Conservation (phyloP, 1,140 invertebrate species). For the Neotoxoptera formosana region DNA sequence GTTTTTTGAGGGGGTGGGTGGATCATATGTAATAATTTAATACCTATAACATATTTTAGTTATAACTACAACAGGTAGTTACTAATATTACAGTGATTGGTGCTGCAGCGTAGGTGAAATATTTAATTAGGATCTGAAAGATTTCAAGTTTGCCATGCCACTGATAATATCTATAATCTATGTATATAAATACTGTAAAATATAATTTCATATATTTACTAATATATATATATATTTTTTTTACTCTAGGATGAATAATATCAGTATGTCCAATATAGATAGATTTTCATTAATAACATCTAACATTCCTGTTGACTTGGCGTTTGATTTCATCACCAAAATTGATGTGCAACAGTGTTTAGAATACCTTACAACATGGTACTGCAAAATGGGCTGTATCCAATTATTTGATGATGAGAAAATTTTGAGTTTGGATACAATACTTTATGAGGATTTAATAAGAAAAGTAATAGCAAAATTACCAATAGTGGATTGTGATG, state of each 20-base stretch:
- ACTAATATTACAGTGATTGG: no score
- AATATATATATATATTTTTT: neutral
- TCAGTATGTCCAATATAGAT: neutral
- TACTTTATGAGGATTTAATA: neutral
- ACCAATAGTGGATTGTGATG: slow-evolving; percentile 2
- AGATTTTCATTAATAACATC: neutral
- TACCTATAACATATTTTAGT: no score
- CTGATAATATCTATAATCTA: no score
- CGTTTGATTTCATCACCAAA: slow-evolving; percentile 11
- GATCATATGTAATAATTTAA: no score
- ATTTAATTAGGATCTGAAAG: no score
- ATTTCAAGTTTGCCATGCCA: no score
- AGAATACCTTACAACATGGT: slow-evolving; percentile 20
- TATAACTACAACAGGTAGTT: no score
- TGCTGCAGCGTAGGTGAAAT: no score
- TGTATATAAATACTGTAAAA: no score
- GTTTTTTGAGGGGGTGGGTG: no score
- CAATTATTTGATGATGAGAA: neutral
- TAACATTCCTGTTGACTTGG: slow-evolving; percentile 42
- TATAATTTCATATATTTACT: neutral
- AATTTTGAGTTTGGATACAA: neutral
- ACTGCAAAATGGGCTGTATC: slow-evolving; percentile 21
- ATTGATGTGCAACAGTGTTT: neutral
- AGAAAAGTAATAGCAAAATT: slow-evolving; percentile 26
- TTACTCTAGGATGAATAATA: neutral